A percentile compares a stretch with the other conserved stretches of the same genome.
Evolutionary conservation across 2,113 vertebrate genomes (phyloP).

Genomic region (Syrrhaptes paradoxus): DNA sequence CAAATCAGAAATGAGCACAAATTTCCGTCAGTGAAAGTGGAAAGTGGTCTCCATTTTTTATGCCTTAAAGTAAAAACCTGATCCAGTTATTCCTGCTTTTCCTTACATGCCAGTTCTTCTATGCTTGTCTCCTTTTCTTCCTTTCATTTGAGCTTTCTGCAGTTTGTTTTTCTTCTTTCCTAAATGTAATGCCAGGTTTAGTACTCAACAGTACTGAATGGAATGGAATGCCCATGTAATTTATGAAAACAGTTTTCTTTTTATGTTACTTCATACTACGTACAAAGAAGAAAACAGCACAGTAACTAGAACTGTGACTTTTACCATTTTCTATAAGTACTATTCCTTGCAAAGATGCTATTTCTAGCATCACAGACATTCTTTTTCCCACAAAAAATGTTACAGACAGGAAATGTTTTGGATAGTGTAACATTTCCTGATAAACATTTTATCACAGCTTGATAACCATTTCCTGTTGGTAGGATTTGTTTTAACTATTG

Average conservation of each 20-base stretch:
- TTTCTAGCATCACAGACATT: background rate
- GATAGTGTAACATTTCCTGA: slow-evolving; percentile 65
- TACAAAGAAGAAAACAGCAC: background rate
- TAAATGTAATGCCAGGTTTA: background rate
- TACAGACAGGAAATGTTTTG: slow-evolving; percentile 71
- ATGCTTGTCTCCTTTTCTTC: background rate
- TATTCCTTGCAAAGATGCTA: background rate
- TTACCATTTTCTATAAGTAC: background rate
- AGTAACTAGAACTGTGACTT: background rate
- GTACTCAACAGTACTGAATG: background rate
- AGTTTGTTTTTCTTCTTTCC: background rate
- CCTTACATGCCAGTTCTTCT: background rate
- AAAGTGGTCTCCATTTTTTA: background rate
- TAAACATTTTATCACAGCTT: slow-evolving; percentile 68
- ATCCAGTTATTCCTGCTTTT: background rate
- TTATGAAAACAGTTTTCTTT: background rate
- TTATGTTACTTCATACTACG: background rate
- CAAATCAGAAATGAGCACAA: background rate
- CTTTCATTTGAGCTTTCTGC: background rate
- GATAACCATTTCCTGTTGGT: slow-evolving; percentile 71
- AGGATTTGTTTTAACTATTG: slow-evolving; percentile 34
- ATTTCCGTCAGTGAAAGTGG: background rate
- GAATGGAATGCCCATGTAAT: background rate
- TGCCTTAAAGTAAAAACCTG: background rate
- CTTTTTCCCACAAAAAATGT: slow-evolving; percentile 24